Percentiles rank a stretch among this genome's conserved stretches.
Conservation (phyloP, 2,113 vertebrate species). For the Cervus canadensis region DNA sequence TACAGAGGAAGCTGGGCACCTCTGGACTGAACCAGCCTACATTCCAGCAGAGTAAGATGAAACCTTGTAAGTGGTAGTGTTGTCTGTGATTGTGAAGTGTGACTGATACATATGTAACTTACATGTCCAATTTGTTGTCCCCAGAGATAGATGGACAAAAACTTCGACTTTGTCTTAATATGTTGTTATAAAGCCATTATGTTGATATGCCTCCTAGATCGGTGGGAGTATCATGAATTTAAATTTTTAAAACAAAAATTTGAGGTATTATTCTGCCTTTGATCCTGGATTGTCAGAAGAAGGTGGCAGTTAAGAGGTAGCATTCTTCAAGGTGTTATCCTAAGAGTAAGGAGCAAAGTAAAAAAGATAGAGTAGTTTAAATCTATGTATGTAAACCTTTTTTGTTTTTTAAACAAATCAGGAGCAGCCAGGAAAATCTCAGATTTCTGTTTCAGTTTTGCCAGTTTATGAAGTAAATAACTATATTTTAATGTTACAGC, state of each 20-base stretch:
- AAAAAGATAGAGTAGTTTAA: not conserved
- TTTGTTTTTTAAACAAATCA: not conserved
- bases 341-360: conserved; percentile 3
- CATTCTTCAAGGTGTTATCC: not conserved
- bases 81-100: conserved; percentile 91
- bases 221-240: not conserved
- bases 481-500: not conserved
- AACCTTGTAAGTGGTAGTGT: conserved; percentile 95
- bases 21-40: conserved; percentile 96
- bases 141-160: not conserved
- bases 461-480: not conserved
- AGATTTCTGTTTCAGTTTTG: not conserved
- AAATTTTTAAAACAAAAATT: conserved; percentile 2
- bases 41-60: conserved; percentile 99
- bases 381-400: not conserved
- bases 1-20: conserved; percentile 97
- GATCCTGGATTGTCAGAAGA: not conserved
- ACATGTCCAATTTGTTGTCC: not conserved
- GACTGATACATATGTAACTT: conserved; percentile 78
- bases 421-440: not conserved
- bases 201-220: not conserved
- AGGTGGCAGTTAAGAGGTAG: not conserved
- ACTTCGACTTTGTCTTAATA: not conserved
- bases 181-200: not conserved
- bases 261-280: not conserved